Base-by-base conservation (phyloP, 2,113 vertebrate genomes). In the Myrmecophaga tridactyla region DNA sequence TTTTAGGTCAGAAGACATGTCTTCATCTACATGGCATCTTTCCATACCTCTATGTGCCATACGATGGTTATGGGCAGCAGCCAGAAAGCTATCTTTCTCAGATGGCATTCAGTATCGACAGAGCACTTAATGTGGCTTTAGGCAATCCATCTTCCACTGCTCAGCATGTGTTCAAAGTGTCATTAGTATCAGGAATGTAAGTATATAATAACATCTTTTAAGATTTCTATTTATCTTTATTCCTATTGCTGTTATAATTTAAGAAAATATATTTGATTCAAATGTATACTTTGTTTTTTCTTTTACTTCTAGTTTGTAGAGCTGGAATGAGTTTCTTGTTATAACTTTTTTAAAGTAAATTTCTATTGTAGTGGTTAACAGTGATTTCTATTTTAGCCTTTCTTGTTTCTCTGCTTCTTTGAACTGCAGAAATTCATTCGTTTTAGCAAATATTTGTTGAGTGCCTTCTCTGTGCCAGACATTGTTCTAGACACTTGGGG, bases 1-100 rank as follows among this genome's bases (percentile, higher is more conserved):
- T 98, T 98, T 94, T 98, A 99, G 99, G 99, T 97, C 99, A 99
- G 98, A 99, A 99, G 98, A 99, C 99, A 14, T 99, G 99, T 97
- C 99, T 99, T 96, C 99, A 99, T 96, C 98, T 99, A 75, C 99
- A 99, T 76, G 99, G 99, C 80, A 96, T 99, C 91, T 99, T 99
- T 97, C 99, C 99, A 95, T 99, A 99, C 98, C 98, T 99, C 98
- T 99, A 99, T 73, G 98, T 99, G 78, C 99, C 99, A 0, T 99
- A 99, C 0, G 99, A 99, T 97, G 99, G 99, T 82, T 98, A 98
- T 91, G 98, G 98, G 92, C 99, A 99, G 96, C 98, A 98, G 95
- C 98, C 99, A 41, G 99, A 99, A 80, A 98, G 97, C 96, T 98
- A 99, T 98, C 98, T 99, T 97, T 99, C 98, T 77, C 99, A 99